Conservation (phyloP, 2,888 invertebrate genomes). For the Nomada goodeniana region DNA sequence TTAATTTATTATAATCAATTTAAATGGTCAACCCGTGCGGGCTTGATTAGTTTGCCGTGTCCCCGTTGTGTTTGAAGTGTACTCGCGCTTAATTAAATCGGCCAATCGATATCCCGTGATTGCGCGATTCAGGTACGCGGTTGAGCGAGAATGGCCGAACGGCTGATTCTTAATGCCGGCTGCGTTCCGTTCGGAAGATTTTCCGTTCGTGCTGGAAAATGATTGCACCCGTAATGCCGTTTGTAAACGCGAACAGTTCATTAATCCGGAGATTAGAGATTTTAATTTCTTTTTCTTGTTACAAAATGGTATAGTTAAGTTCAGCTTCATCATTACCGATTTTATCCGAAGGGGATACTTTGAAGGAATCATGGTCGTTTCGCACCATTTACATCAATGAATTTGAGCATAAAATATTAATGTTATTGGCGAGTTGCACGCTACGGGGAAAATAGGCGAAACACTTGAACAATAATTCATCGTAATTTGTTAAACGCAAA, state of each 20-base stretch:
- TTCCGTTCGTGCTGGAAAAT: neutral
- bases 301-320: neutral
- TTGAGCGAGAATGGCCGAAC: neutral
- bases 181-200: constrained; percentile 1
- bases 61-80: constrained; percentile 48
- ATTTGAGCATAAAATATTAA: neutral
- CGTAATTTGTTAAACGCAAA: neutral
- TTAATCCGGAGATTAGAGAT: neutral
- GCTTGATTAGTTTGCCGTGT: constrained; percentile 45
- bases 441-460: neutral
- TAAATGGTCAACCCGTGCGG: constrained; percentile 26
- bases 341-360: neutral
- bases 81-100: constrained; percentile 53
- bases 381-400: neutral
- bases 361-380: neutral
- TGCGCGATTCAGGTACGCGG: constrained; percentile 32
- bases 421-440: neutral
- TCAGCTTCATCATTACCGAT: neutral
- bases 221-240: neutral
- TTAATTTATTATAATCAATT: constrained; percentile 57
- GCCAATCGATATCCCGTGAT: constrained; percentile 55
- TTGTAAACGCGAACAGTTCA: neutral
- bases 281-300: neutral
- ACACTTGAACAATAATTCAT: neutral
- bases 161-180: constrained; percentile 32